Base-by-base conservation (phyloP, 2,888 invertebrate species). In the Lasioglossum villosulum region DNA sequence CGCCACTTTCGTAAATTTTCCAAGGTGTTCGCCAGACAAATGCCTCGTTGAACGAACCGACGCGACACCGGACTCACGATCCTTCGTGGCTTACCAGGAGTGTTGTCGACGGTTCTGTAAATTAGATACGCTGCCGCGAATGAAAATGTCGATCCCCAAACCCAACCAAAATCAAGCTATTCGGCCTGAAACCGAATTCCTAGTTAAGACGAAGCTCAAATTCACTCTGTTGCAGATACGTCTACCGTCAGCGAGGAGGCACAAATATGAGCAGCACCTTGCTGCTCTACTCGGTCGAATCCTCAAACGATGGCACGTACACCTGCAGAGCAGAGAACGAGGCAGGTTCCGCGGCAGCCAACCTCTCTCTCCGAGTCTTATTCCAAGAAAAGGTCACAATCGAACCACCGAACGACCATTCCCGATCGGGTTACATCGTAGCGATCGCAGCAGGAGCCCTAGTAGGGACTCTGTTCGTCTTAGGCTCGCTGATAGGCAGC, bases 301-400 rank as follows among this genome's bases (percentile, higher is more conserved):
- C 90, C 23, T 81, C 88, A 88, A 98, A 98, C 93, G 98, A 98
- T 92, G 98, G 98, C 8, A 98, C 97, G 14, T 98, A 98, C 94
- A 96, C 97, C 5, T 99, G 98, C 94, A 96, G 97, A 23, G 98
- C 98, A 0, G 98, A 98, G 93, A 98, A 98, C 94, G 96, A 97
- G 27, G 98, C 98, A 0, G 98, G 98, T 23, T 96, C 96, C 82
- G 96, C 97, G 0, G 97, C 97, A 89, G 97, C 97, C 83, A 98
- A 98, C 95, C 98, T 98, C 91, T 98, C 98, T 2, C 96, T 98
- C 89, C 96, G 97, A 87, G 97, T 98, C 74, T 96, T 98, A 88
- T 96, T 97, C 27, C 94, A 92, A 16, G 94, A 94, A 75, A 92
- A 90, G 37, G 87, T 91, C 37, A 94, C 94, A 0, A 87, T 92